A percentile compares a stretch with the other conserved stretches of the same genome.
phyloP scores from a whole-genome alignment of 2,888 invertebrate genomes.

The Druceiella hillmani region DNA sequence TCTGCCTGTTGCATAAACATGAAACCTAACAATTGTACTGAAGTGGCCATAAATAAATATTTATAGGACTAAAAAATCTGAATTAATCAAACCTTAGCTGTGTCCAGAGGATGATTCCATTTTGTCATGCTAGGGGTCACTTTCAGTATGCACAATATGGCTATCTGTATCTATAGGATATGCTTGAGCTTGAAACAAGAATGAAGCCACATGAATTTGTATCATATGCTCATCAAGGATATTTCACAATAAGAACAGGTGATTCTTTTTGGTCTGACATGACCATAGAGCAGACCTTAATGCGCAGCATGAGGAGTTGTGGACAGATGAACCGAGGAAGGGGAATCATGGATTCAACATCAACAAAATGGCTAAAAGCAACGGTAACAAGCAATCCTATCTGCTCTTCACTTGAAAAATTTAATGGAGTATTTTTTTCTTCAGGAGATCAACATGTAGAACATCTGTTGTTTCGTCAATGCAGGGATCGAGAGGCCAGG shows the following conservation, averaged over 20 bases:
- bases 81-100: too few relatives aligned
- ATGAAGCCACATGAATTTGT: constrained; percentile 5
- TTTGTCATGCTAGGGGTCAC: constrained; percentile 6
- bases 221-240: constrained; percentile 10
- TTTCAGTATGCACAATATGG: too few relatives aligned
- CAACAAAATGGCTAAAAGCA: constrained; percentile 16
- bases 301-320: constrained; percentile 14
- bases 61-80: too few relatives aligned
- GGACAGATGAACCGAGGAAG: constrained; percentile 11
- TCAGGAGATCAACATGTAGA: constrained; percentile 21
- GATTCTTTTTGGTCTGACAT: constrained; percentile 24
- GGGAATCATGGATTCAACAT: constrained; percentile 15
- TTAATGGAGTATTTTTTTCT: constrained; percentile 10
- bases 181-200: constrained; percentile 5
- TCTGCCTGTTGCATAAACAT: too few relatives aligned
- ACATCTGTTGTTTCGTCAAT: constrained; percentile 15
- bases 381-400: constrained; percentile 12
- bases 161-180: constrained; percentile 7
- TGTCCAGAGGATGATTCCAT: constrained; percentile 9
- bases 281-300: too few relatives aligned
- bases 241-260: constrained; percentile 25
- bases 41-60: too few relatives aligned
- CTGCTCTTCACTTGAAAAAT: constrained; percentile 15
- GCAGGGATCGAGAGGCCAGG: constrained; percentile 18
- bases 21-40: too few relatives aligned